phyloP scores from a whole-genome alignment of 2,888 invertebrate species.

The Conops quadrifasciatus region DNA sequence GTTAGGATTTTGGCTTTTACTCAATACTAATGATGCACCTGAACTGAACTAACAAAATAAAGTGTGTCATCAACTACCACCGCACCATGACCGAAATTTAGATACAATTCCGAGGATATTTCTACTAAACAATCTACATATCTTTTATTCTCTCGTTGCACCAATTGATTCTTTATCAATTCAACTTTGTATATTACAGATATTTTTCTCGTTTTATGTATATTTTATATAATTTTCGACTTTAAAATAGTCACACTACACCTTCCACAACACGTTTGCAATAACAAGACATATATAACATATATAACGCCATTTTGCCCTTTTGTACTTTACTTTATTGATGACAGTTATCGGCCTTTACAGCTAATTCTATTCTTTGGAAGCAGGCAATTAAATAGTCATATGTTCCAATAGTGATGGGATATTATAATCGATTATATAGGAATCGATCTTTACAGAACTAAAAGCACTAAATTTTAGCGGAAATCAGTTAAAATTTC shows the following conservation, averaged over 20 bases:
- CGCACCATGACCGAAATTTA: too few relatives aligned
- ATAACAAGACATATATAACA: slow-evolving; percentile 29
- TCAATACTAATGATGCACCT: too few relatives aligned
- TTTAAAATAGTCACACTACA: not conserved
- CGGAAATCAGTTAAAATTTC: too few relatives aligned
- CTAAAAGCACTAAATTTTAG: too few relatives aligned
- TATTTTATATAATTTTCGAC: not conserved
- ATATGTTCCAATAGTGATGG: too few relatives aligned
- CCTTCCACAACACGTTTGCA: not conserved
- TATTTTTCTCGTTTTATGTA: not conserved
- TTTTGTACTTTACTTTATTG: slow-evolving; percentile 47
- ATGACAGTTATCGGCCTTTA: slow-evolving; percentile 46
- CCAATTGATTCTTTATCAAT: not conserved
- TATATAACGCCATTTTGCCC: slow-evolving; percentile 57
- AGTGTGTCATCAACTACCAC: too few relatives aligned
- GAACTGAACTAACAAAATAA: too few relatives aligned
- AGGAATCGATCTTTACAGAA: too few relatives aligned
- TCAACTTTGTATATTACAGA: not conserved
- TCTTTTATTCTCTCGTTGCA: not conserved
- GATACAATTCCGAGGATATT: too few relatives aligned
- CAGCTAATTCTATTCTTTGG: slow-evolving; percentile 27
- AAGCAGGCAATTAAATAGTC: too few relatives aligned
- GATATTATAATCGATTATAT: not conserved
- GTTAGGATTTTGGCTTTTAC: too few relatives aligned
- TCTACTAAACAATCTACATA: not conserved